phyloP scores from a whole-genome alignment of 2,888 invertebrate genomes.

The Invenusta paracnida region DNA sequence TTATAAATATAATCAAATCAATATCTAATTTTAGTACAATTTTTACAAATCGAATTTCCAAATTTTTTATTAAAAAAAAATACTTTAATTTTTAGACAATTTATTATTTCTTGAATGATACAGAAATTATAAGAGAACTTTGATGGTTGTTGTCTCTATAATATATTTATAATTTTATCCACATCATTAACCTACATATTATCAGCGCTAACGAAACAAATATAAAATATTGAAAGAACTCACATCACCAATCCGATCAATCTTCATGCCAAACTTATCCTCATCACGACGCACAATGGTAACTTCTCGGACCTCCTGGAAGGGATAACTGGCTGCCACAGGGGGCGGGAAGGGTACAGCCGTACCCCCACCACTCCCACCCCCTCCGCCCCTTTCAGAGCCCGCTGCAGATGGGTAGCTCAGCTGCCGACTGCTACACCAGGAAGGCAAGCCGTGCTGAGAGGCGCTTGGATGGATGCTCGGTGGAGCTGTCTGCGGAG shows the following conservation, averaged over 20 bases:
- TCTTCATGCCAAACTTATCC: conserved; percentile 38
- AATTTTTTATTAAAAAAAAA: no score
- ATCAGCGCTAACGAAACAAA: no score
- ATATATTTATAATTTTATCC: no score
- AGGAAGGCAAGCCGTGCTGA: neutral
- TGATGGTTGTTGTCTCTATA: no score
- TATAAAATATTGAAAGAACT: no score
- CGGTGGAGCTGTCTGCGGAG: neutral
- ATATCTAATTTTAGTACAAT: no score
- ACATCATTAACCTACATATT: no score
- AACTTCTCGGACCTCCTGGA: conserved; percentile 36
- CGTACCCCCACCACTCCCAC: neutral
- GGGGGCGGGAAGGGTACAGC: neutral
- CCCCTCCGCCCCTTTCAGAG: neutral
- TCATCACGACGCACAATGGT: conserved; percentile 29
- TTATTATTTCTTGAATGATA: no score
- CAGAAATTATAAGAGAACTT: no score
- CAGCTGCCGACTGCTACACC: neutral
- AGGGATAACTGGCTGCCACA: conserved; percentile 24
- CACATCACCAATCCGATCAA: conserved; percentile 37
- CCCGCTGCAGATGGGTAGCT: neutral
- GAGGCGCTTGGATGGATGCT: neutral
- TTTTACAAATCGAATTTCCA: no score
- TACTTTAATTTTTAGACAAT: no score
- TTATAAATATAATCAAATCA: no score